Evolutionary conservation across 2,888 invertebrate species (phyloP), one percentile per base, ranked within the genome.

Genomic region (Eupithecia vulgata): DNA sequence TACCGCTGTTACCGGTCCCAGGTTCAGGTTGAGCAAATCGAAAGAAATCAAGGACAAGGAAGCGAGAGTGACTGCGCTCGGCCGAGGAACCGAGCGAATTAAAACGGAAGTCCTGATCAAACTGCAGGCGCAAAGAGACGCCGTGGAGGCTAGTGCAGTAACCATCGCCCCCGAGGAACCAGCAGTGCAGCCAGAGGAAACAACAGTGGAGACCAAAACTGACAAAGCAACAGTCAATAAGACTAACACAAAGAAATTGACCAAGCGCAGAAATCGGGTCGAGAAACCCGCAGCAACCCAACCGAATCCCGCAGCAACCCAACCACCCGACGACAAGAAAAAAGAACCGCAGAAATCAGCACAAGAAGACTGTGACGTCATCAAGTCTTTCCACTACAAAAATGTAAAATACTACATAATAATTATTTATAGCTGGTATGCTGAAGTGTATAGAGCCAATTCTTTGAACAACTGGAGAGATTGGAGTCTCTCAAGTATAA

Each of bases 1-100:
- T 91, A 91, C 84, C 85, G 82, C 74, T 87, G 85, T 74, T 93
- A 91, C 79, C 88, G 92, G 34, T 77, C 83, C 10, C 70, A 91
- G 61, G 88, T 87, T 15, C 90, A 91, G 90, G 82, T 85, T 73
- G 86, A 90, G 73, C 91, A 92, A 81, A 81, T 91, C 17, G n/a
- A 88, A 86, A 73, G 88, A 87, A 68, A 88, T 82, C 75, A 90
- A 88, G 80, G 87, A 90, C 17, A 90, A 89, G 72, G 89, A 91
- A 81, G 91, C 90, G 4, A 91, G 89, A 82, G 86, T 91, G 70
- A 81, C 85, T 1, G 92, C 89, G 1, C 80, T 91, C 45, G 83
- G 88, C 21, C 84, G 87, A 75, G 90, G 88, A 25, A 85, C 90
- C 78, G 90, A 90, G 65, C 75, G 91, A 48, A 89, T 92, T 52